phyloP scores from a whole-genome alignment of 2,888 invertebrate species.

The Aphodius granarius region DNA sequence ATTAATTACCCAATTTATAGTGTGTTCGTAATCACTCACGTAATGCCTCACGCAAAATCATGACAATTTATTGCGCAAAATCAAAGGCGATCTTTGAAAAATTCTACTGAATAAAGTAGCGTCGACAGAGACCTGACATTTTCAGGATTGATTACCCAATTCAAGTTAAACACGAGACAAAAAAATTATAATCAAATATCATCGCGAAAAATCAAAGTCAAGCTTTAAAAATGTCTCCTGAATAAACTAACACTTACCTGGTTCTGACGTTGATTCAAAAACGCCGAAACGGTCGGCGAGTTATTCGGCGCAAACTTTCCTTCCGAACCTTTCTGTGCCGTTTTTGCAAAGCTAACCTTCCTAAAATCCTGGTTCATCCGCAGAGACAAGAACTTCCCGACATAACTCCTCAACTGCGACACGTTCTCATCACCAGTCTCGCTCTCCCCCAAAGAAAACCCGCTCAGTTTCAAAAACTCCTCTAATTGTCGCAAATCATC shows the following conservation, averaged over 20 bases:
- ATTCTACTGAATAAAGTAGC: neutral
- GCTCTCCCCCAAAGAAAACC: slow-evolving; percentile 65
- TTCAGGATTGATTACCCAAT: neutral
- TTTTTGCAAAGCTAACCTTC: slow-evolving; percentile 74
- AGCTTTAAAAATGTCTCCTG: neutral
- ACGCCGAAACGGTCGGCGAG: slow-evolving; percentile 72
- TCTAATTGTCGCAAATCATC: slow-evolving; percentile 69
- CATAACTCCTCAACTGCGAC: slow-evolving; percentile 69
- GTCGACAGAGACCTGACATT: neutral
- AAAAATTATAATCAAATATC: too few relatives aligned
- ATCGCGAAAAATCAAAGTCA: too few relatives aligned
- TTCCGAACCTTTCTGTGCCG: slow-evolving; percentile 59
- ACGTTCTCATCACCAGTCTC: slow-evolving; percentile 71
- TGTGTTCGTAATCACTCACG: neutral
- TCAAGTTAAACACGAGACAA: too few relatives aligned
- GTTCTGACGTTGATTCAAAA: slow-evolving; percentile 61
- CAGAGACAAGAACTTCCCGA: slow-evolving; percentile 70
- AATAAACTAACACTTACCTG: slow-evolving; percentile 53
- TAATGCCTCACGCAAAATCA: neutral
- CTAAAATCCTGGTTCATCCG: slow-evolving; percentile 74
- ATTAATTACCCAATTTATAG: too few relatives aligned
- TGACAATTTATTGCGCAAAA: neutral
- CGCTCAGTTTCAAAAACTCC: slow-evolving; percentile 71
- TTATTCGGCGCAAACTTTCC: slow-evolving; percentile 66
- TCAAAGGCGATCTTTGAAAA: neutral